Evolutionary conservation across 35 echinoderm and acorn worm species (phyloP).

Genomic region (Heliocidaris tuberculata): DNA sequence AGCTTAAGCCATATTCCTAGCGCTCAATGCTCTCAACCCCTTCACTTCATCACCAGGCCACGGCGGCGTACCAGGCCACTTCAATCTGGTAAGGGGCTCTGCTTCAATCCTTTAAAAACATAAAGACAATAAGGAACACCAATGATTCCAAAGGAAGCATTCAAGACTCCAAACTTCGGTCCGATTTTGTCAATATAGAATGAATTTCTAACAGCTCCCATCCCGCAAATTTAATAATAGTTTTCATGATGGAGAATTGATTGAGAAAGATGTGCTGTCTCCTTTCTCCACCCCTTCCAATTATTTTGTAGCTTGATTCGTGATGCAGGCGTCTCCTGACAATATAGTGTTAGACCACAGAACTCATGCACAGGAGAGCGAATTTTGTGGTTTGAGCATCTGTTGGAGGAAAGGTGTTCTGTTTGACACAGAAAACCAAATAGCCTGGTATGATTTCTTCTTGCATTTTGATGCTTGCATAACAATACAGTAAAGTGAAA

Average conservation of each 20-base stretch:
- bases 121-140: too few relatives aligned
- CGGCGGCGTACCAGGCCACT: neutral
- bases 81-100: neutral
- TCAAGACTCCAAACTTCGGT: neutral
- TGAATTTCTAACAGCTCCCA: neutral
- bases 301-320: neutral
- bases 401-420: slow-evolving; percentile 1
- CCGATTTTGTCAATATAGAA: neutral
- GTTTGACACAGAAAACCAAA: neutral
- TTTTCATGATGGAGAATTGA: neutral
- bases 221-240: neutral
- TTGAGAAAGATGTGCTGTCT: neutral
- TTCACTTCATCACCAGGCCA: neutral
- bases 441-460: too few relatives aligned
- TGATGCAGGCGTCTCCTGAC: neutral
- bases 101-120: neutral
- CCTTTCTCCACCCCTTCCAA: neutral
- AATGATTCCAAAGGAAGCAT: neutral
- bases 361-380: neutral
- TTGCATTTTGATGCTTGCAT: neutral
- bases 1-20: slow-evolving; percentile 44
- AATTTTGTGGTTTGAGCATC: neutral
- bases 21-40: neutral
- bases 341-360: neutral
- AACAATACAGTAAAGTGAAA: too few relatives aligned